Evolutionary conservation across 2,888 invertebrate genomes (phyloP).

Genomic region (Rhagium mordax): DNA sequence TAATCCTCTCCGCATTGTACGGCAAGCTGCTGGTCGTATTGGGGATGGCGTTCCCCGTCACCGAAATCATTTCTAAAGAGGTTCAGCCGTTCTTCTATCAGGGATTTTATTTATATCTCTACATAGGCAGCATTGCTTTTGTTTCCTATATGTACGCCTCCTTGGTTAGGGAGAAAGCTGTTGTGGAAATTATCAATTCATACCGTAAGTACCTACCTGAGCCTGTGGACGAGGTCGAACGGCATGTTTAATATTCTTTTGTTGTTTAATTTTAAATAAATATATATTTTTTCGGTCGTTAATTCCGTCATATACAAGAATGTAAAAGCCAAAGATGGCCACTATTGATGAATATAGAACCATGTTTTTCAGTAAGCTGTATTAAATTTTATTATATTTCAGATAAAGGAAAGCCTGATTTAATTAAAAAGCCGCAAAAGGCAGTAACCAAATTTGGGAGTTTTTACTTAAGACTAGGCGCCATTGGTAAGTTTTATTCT

Average conservation of each 20-base stretch:
- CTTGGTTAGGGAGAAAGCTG: constrained; percentile 73
- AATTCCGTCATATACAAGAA: too few species aligned
- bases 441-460: constrained; percentile 81
- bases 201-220: constrained; percentile 49
- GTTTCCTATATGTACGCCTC: constrained; percentile 80
- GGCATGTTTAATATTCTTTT: too few species aligned
- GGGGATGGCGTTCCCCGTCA: constrained; percentile 97
- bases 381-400: constrained; percentile 1
- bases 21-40: constrained; percentile 94
- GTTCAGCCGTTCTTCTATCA: constrained; percentile 95
- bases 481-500: constrained; percentile 80
- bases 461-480: constrained; percentile 94
- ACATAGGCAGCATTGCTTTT: constrained; percentile 80
- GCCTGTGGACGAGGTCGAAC: not conserved
- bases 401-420: constrained; percentile 41
- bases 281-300: too few species aligned
- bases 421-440: constrained; percentile 32
- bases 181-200: constrained; percentile 70
- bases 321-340: too few species aligned
- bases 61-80: constrained; percentile 94
- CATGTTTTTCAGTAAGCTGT: too few species aligned
- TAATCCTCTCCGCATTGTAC: constrained; percentile 92
- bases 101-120: constrained; percentile 79
- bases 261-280: too few species aligned
- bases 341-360: too few species aligned